A percentile compares a stretch with the other conserved stretches of the same genome.
Evolutionary conservation across 2,797 vertebrate genomes (phyloP).

Genomic region (Leptodactylus fallax): DNA sequence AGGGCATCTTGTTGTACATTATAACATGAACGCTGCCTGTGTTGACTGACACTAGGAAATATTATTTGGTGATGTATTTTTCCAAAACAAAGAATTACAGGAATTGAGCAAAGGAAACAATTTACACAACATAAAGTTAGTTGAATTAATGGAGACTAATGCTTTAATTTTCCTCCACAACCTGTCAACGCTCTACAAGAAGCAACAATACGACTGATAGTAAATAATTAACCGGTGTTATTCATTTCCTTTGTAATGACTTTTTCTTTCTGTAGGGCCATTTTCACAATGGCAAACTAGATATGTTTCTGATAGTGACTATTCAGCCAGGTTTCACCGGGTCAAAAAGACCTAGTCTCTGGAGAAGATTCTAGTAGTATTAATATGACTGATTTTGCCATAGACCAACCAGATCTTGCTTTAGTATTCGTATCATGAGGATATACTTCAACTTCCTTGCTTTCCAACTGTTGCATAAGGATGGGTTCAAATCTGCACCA

Average conservation of each 20-base stretch:
- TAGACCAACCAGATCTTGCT: neutral
- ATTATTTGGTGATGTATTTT: conserved; percentile 39
- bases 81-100: conserved; percentile 55
- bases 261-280: conserved; percentile 43
- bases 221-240: conserved; percentile 62
- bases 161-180: conserved; percentile 45
- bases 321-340: conserved; percentile 47
- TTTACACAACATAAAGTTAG: conserved; percentile 60
- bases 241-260: conserved; percentile 54
- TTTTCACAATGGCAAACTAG: conserved; percentile 19
- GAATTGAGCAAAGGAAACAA: conserved; percentile 57
- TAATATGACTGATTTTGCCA: neutral
- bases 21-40: neutral
- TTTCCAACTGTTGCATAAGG: neutral
- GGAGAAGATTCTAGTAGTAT: too few relatives aligned
- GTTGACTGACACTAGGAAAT: conserved; percentile 22
- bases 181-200: conserved; percentile 37
- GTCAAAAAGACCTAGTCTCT: conserved; percentile 28
- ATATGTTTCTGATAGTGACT: conserved; percentile 30
- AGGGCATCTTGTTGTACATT: too few relatives aligned
- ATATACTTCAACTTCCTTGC: too few relatives aligned
- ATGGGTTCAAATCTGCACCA: too few relatives aligned
- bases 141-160: conserved; percentile 38
- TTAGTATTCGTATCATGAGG: neutral
- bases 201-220: conserved; percentile 42